phyloP scores from a whole-genome alignment of 2,797 vertebrate species.

The Hipposideros larvatus region DNA sequence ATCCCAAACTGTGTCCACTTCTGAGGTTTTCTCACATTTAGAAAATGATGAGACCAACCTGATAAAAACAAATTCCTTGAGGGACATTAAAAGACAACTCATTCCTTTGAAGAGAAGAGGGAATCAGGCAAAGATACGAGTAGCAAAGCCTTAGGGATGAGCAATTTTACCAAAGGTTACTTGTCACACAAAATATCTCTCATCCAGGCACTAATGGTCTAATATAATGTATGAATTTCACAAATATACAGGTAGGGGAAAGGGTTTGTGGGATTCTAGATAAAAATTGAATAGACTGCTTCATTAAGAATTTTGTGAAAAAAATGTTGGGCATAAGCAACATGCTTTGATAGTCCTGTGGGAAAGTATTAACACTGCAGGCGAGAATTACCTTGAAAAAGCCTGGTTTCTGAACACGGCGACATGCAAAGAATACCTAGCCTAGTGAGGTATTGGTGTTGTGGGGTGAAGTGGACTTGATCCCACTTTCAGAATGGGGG shows the following conservation, averaged over 20 bases:
- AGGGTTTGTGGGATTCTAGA: slow-evolving; percentile 4
- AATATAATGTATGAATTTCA: background rate
- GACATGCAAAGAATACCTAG: background rate
- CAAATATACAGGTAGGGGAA: background rate
- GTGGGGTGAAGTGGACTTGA: background rate
- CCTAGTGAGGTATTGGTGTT: background rate
- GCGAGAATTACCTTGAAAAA: background rate
- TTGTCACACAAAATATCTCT: background rate
- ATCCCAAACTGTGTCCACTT: background rate
- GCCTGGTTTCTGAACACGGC: background rate
- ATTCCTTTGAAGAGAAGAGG: background rate
- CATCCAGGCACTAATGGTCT: background rate
- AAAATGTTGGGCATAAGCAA: background rate
- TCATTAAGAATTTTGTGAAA: slow-evolving; percentile 10
- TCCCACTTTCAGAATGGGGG: background rate
- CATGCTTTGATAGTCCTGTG: background rate
- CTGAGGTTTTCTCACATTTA: background rate
- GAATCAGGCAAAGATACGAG: background rate
- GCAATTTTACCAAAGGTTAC: background rate
- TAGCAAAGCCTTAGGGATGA: slow-evolving; percentile 34
- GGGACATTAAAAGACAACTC: slow-evolving; percentile 3
- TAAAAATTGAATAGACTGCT: background rate
- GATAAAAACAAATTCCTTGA: background rate
- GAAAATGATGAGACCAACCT: background rate
- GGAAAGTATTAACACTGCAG: background rate